Evolutionary conservation across 2,888 invertebrate genomes (phyloP), one percentile per base, ranked within the genome.

Genomic region (Euclidia mi): DNA sequence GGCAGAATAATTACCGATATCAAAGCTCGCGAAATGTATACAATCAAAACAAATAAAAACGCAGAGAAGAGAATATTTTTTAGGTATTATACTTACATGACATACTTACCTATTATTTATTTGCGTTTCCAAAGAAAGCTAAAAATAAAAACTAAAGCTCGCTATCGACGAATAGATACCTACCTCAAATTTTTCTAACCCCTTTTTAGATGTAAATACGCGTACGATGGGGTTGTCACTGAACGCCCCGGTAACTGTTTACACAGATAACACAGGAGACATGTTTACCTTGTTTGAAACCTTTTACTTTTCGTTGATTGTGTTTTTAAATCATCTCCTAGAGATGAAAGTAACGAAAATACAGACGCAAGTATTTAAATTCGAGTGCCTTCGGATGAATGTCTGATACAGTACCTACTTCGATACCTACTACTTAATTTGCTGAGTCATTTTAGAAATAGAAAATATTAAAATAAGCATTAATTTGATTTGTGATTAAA

Each of bases 151-250:
- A 31, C 31, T 31, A 31, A 34, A 12, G 11, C 12, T 14, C 2
- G 15, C 34, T 34, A 7, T 7, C 10, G 3, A 10, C 43, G 35
- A 11, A 31, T 14, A 46, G 11, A 46, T 34, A 44, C 10, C 7
- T 34, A 56, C 44, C 41, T 50, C 50, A 71, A 80, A 32, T 83
- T 82, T 83, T 81, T 74, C 78, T 73, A 76, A 80, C 79, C 81
- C 84, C 82, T 79, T 85, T 85, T 82, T 69, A 76, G 75, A 88
- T 84, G 84, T 87, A 84, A 86, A 85, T 87, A 83, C 63, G 68
- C 70, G 65, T 65, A 66, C 67, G 77, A 81, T 79, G 68, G 84
- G 81, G 77, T 79, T 81, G 77, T 51, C 65, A 67, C 70, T 67
- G 42, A 56, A 14, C 52, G 65, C 47, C 37, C 40, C 46, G 45